Conservation (phyloP, 2,797 vertebrate species). For the Syngnathus rostellatus region DNA sequence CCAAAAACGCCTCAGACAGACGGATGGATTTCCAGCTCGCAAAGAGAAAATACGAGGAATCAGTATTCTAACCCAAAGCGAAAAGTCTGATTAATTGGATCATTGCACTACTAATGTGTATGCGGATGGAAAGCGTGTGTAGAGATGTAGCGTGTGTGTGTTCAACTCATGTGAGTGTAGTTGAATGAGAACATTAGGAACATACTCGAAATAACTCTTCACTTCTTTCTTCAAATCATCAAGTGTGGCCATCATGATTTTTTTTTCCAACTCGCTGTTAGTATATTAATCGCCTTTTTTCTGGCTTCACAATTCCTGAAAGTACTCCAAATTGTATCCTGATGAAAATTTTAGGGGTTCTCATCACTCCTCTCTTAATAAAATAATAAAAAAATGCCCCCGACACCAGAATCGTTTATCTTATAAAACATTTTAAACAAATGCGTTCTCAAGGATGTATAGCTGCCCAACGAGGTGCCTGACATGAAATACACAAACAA, state of each 20-base stretch:
- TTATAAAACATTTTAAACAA: too few relatives aligned
- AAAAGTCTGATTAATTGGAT: constrained; percentile 69
- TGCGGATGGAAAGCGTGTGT: background rate
- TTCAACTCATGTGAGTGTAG: background rate
- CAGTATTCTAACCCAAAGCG: constrained; percentile 69
- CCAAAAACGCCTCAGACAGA: constrained; percentile 35
- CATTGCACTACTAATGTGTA: constrained; percentile 16
- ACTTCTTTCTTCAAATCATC: background rate
- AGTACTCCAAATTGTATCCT: background rate
- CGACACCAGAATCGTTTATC: too few relatives aligned
- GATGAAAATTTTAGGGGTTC: background rate
- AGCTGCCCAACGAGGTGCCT: too few relatives aligned
- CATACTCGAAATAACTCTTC: background rate
- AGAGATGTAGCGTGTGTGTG: background rate
- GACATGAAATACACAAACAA: too few relatives aligned
- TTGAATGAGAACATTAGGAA: background rate
- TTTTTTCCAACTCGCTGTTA: background rate
- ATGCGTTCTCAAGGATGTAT: too few relatives aligned
- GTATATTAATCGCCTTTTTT: background rate
- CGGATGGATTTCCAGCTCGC: constrained; percentile 42
- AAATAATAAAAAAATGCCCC: too few relatives aligned
- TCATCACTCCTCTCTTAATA: too few relatives aligned
- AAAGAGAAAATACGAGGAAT: constrained; percentile 60
- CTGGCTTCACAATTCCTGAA: background rate
- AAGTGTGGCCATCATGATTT: background rate